Evolutionary conservation across 2,888 invertebrate genomes (phyloP), one percentile per base, ranked within the genome.

Genomic region (Noctua pronuba): DNA sequence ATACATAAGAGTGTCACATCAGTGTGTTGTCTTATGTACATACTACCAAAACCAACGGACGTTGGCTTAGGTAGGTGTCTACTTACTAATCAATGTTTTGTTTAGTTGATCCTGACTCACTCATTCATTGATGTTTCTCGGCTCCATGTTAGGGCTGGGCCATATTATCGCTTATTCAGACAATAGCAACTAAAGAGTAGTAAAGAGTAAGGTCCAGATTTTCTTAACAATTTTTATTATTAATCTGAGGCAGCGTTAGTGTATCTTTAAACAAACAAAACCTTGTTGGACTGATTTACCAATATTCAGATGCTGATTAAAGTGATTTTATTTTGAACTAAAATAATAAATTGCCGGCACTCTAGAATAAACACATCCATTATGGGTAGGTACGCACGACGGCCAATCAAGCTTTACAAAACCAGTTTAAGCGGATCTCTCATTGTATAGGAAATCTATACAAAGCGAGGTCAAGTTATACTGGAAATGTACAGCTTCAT

Each of bases 61-160:
- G 66, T 77, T 72, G 65, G 44, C 60, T 60, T 41, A 65, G 0
- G n/a, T 41, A 16, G 1, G 1, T 41, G 3, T 11, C 41, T 41
- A 65, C 8, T 16, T 41, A 41, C n/a, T 62, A 60, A 71, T 52
- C 28, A 35, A 24, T 69, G 68, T 73, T 58, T 74, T 75, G 68
- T 80, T 68, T 80, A 11, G n/a, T 52, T 73, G 18, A 49, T 60
- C 73, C 64, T 84, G 84, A 84, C 70, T 84, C 82, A 83, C 16
- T 82, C 83, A 77, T 65, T 79, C 83, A 83, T 80, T 73, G 46
- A 81, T 73, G 55, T 21, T 55, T 71, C 64, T 76, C 62, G 13
- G n/a, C 16, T 6, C 21, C 1, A 18, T 13, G n/a, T 71, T 44
- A 84, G 13, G 84, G 2, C 10, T 3, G 0, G 66, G 24, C 16